Evolutionary conservation across 2,888 invertebrate species (phyloP), one percentile per base, ranked within the genome.

Genomic region (Drosophila recens): DNA sequence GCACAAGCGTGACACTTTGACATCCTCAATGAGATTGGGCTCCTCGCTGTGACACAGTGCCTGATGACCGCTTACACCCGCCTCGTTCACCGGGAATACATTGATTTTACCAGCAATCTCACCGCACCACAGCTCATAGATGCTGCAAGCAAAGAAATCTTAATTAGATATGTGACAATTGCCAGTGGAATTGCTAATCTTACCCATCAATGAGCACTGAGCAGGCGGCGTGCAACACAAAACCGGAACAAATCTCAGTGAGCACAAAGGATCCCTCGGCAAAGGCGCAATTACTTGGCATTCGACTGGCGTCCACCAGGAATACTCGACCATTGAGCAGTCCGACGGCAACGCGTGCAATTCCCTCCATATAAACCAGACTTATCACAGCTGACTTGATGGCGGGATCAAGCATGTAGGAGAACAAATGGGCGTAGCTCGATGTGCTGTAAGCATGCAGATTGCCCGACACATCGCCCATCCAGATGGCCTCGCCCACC

Each of bases 51-150:
- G 96, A 67, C 94, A 93, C 63, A 96, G 93, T 0, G 94, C 93
- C 81, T 96, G 96, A 80, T 97, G 97, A 9, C 95, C 95, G 33
- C 95, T 94, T 43, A 97, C 96, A 5, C 96, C 94, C 40, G 95
- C 94, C 67, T 94, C 95, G 80, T 95, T 94, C 57, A 98, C 93
- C 0, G 95, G 93, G 91, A 97, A 98, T 23, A 97, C 95, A 54
- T 96, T 95, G 75, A 98, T 95, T 58, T 95, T 95, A 0, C 97
- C 97, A 69, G 95, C 95, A 34, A 95, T 94, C 82, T 97, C 97
- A 0, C 98, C 98, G 82, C 97, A 97, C 98, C 98, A 98, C 15
- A 98, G 92, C 90, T 97, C 97, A 83, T 95, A 94, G 2, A 86
- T 83, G 4, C 95, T 95, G 54, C 0, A 15, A n/a, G 61, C 2